phyloP scores from a whole-genome alignment of 92 coral and sea anemone genomes.

The Galaxea fascicularis region DNA sequence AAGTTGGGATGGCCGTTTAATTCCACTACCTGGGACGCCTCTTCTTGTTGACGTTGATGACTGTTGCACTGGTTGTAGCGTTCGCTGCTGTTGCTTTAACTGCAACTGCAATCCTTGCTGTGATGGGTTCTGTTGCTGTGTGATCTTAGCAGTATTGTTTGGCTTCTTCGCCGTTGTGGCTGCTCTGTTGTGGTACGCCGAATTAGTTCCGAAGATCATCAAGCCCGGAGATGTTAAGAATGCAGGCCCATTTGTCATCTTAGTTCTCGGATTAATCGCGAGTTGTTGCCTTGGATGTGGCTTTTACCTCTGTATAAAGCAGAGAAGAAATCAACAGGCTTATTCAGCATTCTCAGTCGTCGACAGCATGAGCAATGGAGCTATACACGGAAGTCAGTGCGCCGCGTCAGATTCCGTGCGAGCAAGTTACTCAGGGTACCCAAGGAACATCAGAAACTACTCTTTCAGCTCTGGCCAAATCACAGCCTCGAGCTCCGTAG shows the following conservation, averaged over 20 bases:
- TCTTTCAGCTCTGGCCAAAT: constrained; percentile 27
- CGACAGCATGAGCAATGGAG: neutral
- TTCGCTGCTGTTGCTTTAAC: constrained; percentile 9
- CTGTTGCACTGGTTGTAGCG: neutral
- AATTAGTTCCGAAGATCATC: constrained; percentile 2
- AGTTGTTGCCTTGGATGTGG: neutral
- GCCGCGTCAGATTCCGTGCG: neutral
- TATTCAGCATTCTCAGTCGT: too few relatives aligned
- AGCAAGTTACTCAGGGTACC: neutral
- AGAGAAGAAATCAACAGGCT: neutral
- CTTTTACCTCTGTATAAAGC: neutral
- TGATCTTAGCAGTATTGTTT: neutral
- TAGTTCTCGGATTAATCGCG: constrained; percentile 8
- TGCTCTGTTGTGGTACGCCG: neutral
- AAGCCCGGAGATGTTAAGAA: too few relatives aligned
- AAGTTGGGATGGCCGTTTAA: constrained; percentile 3
- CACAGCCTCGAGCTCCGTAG: neutral
- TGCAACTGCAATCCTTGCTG: constrained; percentile 21
- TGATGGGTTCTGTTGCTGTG: constrained; percentile 3
- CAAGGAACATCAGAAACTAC: neutral
- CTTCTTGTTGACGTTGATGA: neutral
- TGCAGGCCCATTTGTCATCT: constrained; percentile 68
- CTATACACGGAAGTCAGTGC: neutral
- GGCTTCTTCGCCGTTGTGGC: neutral
- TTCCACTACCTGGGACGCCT: constrained; percentile 9